Evolutionary conservation across 2,113 vertebrate species (phyloP).

Genomic region (Cairina moschata): DNA sequence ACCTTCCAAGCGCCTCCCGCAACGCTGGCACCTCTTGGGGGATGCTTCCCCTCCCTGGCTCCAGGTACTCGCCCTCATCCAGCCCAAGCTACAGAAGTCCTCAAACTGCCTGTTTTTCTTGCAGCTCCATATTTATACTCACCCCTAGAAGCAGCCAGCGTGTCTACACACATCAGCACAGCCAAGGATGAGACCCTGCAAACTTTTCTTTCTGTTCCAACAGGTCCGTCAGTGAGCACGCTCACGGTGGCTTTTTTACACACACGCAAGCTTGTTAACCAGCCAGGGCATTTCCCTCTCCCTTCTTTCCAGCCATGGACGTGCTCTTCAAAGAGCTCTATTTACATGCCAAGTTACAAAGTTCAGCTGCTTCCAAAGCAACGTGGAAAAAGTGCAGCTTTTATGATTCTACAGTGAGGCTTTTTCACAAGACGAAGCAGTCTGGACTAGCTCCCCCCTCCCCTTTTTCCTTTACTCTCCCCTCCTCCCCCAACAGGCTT

Average conservation of each 20-base stretch:
- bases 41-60: background rate
- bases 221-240: background rate
- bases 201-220: background rate
- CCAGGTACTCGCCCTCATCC: accelerated
- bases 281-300: background rate
- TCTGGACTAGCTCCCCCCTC: background rate
- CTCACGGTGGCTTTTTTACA: background rate
- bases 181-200: background rate
- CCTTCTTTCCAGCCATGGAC: background rate
- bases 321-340: constrained; percentile 52
- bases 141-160: background rate
- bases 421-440: constrained; percentile 34
- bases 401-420: constrained; percentile 37
- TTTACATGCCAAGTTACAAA: constrained; percentile 66
- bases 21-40: background rate
- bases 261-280: background rate
- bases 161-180: background rate
- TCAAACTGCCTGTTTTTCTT: background rate
- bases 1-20: background rate
- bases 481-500: background rate
- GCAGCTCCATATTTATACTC: background rate
- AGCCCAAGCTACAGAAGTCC: background rate
- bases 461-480: background rate
- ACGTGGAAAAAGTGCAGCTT: constrained; percentile 49
- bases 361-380: constrained; percentile 59